A percentile compares a stretch with the other conserved stretches of the same genome.
Conservation (phyloP, 2,797 vertebrate species). For the Coreius guichenoti region DNA sequence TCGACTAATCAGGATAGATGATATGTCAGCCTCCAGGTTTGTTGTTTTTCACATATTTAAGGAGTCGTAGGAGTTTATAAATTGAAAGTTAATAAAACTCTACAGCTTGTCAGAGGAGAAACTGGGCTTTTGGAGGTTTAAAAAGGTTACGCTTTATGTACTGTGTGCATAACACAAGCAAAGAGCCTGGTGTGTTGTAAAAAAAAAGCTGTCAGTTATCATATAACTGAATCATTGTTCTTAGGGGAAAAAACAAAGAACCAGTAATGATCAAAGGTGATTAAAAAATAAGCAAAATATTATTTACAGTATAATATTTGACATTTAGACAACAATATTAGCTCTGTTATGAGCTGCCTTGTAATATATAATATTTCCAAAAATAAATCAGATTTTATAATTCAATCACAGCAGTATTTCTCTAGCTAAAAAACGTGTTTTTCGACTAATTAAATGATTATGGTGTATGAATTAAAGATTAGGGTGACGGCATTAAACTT, state of each 20-base stretch:
- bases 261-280: slow-evolving; percentile 42
- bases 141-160: slow-evolving; percentile 25
- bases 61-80: slow-evolving; percentile 70
- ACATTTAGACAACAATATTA: neutral
- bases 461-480: no score
- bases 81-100: slow-evolving; percentile 67
- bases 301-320: neutral
- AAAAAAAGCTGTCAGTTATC: slow-evolving; percentile 17
- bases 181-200: slow-evolving; percentile 19
- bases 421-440: neutral
- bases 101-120: slow-evolving; percentile 57
- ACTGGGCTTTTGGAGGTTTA: slow-evolving; percentile 28
- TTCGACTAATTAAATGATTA: no score
- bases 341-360: neutral
- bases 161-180: slow-evolving; percentile 1
- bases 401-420: neutral
- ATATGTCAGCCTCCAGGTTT: slow-evolving; percentile 80
- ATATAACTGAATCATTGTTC: slow-evolving; percentile 2
- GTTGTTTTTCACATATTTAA: slow-evolving; percentile 74
- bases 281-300: slow-evolving; percentile 12
- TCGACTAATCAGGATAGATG: slow-evolving; percentile 85
- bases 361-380: neutral
- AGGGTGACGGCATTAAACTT: no score
- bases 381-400: neutral
- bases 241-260: neutral